Evolutionary conservation across 2,797 vertebrate genomes (phyloP), one percentile per base, ranked within the genome.

Genomic region (Labroides dimidiatus): DNA sequence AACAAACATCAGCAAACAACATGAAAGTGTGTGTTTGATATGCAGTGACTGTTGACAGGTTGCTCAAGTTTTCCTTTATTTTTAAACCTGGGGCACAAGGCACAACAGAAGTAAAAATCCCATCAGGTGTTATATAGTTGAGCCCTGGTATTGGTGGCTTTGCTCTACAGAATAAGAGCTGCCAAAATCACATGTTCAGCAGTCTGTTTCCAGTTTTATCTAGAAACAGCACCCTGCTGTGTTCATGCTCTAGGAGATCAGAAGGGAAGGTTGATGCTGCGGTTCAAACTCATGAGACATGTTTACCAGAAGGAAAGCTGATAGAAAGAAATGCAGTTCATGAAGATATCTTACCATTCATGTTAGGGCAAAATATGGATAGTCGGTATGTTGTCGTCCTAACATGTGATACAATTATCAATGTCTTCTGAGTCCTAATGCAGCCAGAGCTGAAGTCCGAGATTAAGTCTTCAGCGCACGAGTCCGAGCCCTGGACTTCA

Each of bases 21-120:
- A 85, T 83, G 60, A 79, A 84, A 83, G 83, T 61, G 33, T 49
- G 49, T 55, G 74, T 82, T 86, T 87, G 75, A 81, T 72, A 58
- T 72, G 60, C 36, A 67, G 50, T 20, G 48, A 64, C 55, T 71
- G 75, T 63, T 92, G 83, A 82, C 87, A 80, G 71, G 66, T 68
- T 58, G 41, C 74, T 79, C 61, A 55, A 63, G 48, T 62, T 68
- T 72, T 41, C 66, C 54, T 81, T 84, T 84, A 77, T 84, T 81
- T 83, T 72, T 49, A 81, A 85, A 84, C 69, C 45, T 19, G 64
- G 60, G 67, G 61, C 84, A 65, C 42, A 36, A 71, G 14, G 52
- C 61, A 47, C 49, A 69, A 47, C 50, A 51, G 15, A 58, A 44
- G 23, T 54, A 51, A 62, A 60, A 66, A 48, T 64, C 43, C 50